phyloP scores from a whole-genome alignment of 2,797 vertebrate species.

The Tragopan temminckii region DNA sequence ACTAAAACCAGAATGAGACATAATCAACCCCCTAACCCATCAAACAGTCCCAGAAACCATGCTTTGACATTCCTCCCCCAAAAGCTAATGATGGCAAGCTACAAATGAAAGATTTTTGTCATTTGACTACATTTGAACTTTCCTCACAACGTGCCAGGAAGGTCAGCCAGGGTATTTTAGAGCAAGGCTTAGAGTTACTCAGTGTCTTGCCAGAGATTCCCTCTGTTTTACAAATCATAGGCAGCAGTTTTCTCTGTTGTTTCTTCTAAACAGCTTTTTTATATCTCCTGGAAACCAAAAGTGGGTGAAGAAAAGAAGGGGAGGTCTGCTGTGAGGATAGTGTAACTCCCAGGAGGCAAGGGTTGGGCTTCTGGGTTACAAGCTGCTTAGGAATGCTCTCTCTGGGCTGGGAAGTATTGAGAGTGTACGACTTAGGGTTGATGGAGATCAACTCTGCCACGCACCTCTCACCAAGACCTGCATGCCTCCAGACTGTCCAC shows the following conservation, averaged over 20 bases:
- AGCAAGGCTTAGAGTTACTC: slow-evolving; percentile 26
- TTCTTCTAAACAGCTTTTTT: background rate
- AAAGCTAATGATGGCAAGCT: slow-evolving; percentile 30
- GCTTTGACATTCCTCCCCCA: background rate
- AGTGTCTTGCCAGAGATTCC: slow-evolving; percentile 50
- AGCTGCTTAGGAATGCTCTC: background rate
- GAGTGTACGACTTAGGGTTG: background rate
- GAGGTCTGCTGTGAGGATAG: background rate
- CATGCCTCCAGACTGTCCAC: rapidly evolving
- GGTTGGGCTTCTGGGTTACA: background rate
- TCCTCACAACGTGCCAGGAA: slow-evolving; percentile 29
- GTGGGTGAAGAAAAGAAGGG: background rate
- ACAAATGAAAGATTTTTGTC: slow-evolving; percentile 41
- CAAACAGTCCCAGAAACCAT: background rate
- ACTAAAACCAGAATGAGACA: background rate
- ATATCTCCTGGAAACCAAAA: background rate
- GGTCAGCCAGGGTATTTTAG: slow-evolving; percentile 46
- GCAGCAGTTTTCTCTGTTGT: slow-evolving; percentile 50
- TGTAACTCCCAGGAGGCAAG: background rate
- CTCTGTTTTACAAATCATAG: slow-evolving; percentile 51
- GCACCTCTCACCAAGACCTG: background rate
- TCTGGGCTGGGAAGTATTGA: background rate
- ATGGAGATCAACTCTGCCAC: background rate
- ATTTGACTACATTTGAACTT: slow-evolving; percentile 49
- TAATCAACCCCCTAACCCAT: slow-evolving; percentile 13